Conservation (phyloP, 1,140 invertebrate species). For the Megalopta genalis region DNA sequence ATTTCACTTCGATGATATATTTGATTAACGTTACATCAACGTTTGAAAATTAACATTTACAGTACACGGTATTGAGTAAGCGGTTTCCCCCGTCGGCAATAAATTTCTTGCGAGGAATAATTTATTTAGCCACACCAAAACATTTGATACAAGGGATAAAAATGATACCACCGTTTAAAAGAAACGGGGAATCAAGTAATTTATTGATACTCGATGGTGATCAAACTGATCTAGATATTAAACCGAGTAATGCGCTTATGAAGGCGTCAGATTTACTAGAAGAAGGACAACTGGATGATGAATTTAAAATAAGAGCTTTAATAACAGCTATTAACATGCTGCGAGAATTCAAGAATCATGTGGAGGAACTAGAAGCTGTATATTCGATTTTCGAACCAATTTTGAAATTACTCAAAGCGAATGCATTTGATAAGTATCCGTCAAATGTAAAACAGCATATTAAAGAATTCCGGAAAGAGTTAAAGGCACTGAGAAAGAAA, state of each 20-base stretch:
- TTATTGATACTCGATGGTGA: conserved; percentile 81
- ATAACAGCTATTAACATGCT: conserved; percentile 81
- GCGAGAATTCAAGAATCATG: conserved; percentile 81
- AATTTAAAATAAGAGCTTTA: conserved; percentile 83
- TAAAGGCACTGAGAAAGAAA: conserved; percentile 80
- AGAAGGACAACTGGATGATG: conserved; percentile 81
- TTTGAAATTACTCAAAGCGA: conserved; percentile 76
- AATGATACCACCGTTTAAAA: conserved; percentile 85
- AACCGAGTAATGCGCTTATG: conserved; percentile 75
- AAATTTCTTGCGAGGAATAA: conserved; percentile 87
- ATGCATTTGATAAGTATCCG: conserved; percentile 84
- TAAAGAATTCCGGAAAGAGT: conserved; percentile 75
- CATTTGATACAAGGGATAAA: conserved; percentile 79
- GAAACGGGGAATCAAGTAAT: conserved; percentile 78
- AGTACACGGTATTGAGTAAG: conserved; percentile 90
- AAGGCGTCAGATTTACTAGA: conserved; percentile 79
- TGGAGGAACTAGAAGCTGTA: conserved; percentile 80
- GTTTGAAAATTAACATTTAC: conserved; percentile 70
- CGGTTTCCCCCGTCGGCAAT: conserved; percentile 88
- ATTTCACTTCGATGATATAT: conserved; percentile 24
- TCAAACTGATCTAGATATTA: conserved; percentile 72
- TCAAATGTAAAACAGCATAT: conserved; percentile 79
- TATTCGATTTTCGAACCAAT: conserved; percentile 80
- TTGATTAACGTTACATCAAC: not conserved
- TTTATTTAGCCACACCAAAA: conserved; percentile 84